phyloP scores from a whole-genome alignment of 1,140 invertebrate species.

The Philaenus spumarius region DNA sequence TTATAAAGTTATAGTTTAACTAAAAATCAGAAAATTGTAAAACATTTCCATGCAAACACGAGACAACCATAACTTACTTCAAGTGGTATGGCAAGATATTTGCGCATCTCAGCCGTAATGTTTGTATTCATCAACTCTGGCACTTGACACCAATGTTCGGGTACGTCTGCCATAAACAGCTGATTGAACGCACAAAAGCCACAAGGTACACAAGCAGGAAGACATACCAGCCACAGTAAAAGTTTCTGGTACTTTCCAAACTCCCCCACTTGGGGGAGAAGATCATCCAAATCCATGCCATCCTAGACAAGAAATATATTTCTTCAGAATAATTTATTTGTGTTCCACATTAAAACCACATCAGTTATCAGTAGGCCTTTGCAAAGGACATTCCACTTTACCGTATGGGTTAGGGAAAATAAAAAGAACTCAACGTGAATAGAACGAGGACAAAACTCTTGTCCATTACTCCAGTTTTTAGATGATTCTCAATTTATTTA shows the following conservation, averaged over 20 bases:
- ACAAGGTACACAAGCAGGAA: slow-evolving; percentile 81
- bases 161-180: slow-evolving; percentile 75
- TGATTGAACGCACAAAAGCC: slow-evolving; percentile 89
- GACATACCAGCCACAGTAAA: slow-evolving; percentile 75
- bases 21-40: too few species aligned
- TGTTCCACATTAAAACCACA: too few species aligned
- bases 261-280: slow-evolving; percentile 76
- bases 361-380: too few species aligned
- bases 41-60: too few species aligned
- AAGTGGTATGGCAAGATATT: slow-evolving; percentile 55
- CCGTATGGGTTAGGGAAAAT: too few species aligned
- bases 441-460: too few species aligned
- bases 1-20: neutral
- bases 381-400: too few species aligned
- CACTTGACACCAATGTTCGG: slow-evolving; percentile 71
- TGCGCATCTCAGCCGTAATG: slow-evolving; percentile 50
- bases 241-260: slow-evolving; percentile 82
- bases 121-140: slow-evolving; percentile 50
- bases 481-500: too few species aligned
- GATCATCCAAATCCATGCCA: slow-evolving; percentile 69
- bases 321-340: too few species aligned
- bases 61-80: slow-evolving; percentile 18
- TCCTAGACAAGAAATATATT: slow-evolving; percentile 32
- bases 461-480: too few species aligned
- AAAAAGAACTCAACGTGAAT: too few species aligned